Percentiles rank a stretch among this genome's conserved stretches.
phyloP scores from a whole-genome alignment of 2,888 invertebrate species.

The Uloborus plumipes region DNA sequence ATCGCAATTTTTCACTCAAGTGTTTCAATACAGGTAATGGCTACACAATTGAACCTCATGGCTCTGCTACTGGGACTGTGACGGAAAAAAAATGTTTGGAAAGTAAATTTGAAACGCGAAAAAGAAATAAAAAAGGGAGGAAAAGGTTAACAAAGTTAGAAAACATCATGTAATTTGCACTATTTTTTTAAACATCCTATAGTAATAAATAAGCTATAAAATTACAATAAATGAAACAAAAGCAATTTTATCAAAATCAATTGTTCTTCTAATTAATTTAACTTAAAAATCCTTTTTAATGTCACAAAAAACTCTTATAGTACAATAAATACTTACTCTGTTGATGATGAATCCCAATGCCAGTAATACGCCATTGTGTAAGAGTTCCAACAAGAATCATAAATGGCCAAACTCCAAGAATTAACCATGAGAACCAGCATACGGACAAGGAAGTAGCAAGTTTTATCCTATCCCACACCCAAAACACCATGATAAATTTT shows the following conservation, averaged over 20 bases:
- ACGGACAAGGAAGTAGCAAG: constrained; percentile 73
- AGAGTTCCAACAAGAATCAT: constrained; percentile 79
- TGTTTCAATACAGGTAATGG: no score
- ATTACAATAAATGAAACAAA: background rate
- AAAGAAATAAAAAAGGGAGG: no score
- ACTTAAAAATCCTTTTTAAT: no score
- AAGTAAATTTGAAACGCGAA: no score
- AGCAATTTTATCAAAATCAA: background rate
- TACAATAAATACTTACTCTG: constrained; percentile 69
- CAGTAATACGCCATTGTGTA: constrained; percentile 80
- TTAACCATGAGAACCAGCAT: constrained; percentile 82
- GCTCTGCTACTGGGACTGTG: no score
- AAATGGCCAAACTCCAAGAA: constrained; percentile 82
- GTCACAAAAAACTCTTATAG: background rate
- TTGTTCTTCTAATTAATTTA: background rate
- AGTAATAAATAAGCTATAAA: background rate
- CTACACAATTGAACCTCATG: no score
- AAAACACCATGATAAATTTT: constrained; percentile 77
- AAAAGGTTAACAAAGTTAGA: no score
- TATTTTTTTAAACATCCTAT: no score
- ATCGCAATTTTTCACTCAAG: no score
- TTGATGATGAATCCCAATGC: constrained; percentile 74
- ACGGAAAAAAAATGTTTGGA: no score
- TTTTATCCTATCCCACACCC: constrained; percentile 80
- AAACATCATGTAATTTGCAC: constrained; percentile 1